Evolutionary conservation across 2,797 vertebrate species (phyloP), one percentile per base, ranked within the genome.

Genomic region (Parambassis ranga): DNA sequence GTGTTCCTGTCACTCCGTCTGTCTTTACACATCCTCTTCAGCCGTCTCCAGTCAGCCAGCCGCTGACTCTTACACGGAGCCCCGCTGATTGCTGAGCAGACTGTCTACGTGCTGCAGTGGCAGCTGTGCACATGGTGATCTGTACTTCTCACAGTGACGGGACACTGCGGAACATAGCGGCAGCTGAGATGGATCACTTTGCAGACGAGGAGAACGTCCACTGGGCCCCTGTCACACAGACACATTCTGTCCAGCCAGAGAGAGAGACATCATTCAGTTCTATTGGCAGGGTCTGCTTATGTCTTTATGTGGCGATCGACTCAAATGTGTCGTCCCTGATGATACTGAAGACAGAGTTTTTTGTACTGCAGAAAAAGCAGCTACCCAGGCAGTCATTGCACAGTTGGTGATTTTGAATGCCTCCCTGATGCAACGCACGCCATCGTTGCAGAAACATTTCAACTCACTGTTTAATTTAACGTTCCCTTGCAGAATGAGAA

Each of bases 41-140:
- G 70, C 42, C 10, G 24, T 59, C 75, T 65, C 42, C 37, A 68
- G 53, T 48, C 70, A 63, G 65, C 19, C 69, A 46, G 38, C 30
- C 46, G 28, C 46, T 38, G 69, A 44, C 28, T 62, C 49, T 71
- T 71, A 81, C 55, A 30, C 16, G 46, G 15, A 47, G 60, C 50
- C 51, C 32, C 4, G 57, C 71, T 51, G 71, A 70, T 55, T 6
- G 13, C 56, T 36, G 59, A 65, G 68, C 74, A 68, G 51, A 71
- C 60, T 55, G 60, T 23, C 44, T 42, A 23, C n/a, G 14, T 71
- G 71, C 71, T 61, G 43, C 11, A 14, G 27, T 65, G 63, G 60
- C 76, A 77, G 63, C 65, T 52, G 33, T 75, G 79, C 77, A 68
- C 75, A 79, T 73, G 70, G 66, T 57, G 69, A 77, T 64, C 30